phyloP scores from a whole-genome alignment of 2,113 vertebrate species.

The Coregonus clupeaformis region DNA sequence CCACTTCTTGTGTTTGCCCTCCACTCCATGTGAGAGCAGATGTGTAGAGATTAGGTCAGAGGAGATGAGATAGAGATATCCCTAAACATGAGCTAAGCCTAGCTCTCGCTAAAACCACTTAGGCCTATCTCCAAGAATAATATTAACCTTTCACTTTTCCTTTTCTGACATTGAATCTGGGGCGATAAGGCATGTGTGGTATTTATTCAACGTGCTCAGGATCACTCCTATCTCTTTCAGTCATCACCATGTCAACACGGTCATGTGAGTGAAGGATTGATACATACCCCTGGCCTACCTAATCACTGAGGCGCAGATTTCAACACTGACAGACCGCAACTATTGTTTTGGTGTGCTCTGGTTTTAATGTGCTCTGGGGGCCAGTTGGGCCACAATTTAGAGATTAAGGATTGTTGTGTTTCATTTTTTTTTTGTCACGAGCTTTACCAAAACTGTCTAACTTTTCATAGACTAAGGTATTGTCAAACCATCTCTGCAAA shows the following conservation, averaged over 20 bases:
- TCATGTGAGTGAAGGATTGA: constrained; percentile 7
- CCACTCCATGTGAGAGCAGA: background rate
- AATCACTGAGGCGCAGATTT: background rate
- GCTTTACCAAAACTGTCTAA: no score
- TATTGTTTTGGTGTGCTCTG: background rate
- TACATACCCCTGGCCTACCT: background rate
- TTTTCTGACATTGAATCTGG: background rate
- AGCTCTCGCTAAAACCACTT: background rate
- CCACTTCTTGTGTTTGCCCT: background rate
- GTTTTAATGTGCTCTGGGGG: background rate
- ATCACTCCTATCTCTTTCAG: background rate
- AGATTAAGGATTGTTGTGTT: no score
- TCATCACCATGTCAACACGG: constrained; percentile 27
- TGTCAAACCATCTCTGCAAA: no score
- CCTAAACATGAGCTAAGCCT: background rate
- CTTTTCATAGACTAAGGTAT: background rate
- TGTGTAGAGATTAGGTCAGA: background rate
- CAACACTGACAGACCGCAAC: background rate
- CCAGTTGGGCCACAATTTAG: no score
- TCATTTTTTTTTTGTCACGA: no score
- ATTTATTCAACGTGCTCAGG: background rate
- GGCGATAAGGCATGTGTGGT: background rate
- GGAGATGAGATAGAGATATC: background rate
- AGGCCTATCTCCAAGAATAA: background rate
- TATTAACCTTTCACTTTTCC: background rate